A percentile compares a stretch with the other conserved stretches of the same genome.
Evolutionary conservation across 2,888 invertebrate species (phyloP).

Genomic region (Tinea pellionella): DNA sequence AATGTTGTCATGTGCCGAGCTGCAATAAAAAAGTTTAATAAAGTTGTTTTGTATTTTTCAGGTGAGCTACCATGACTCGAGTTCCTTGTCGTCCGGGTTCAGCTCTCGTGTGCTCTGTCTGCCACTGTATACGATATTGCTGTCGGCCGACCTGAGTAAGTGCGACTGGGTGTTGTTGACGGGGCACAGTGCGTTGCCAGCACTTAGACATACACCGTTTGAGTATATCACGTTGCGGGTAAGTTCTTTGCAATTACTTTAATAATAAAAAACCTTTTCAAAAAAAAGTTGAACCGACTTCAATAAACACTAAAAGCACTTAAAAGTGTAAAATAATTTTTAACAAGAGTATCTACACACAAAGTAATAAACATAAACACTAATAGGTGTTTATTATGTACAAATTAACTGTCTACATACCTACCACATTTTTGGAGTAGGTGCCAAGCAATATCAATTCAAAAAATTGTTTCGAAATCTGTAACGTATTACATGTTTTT

Average conservation of each 20-base stretch:
- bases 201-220: constrained; percentile 69
- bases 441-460: too few relatives aligned
- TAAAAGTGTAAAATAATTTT: too few relatives aligned
- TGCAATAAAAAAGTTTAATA: not conserved
- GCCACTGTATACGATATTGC: constrained; percentile 82
- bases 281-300: too few relatives aligned
- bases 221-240: constrained; percentile 17
- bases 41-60: not conserved
- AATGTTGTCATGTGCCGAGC: too few relatives aligned
- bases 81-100: constrained; percentile 44
- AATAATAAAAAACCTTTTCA: too few relatives aligned
- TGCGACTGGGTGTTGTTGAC: constrained; percentile 79
- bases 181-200: constrained; percentile 47
- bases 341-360: too few relatives aligned
- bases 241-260: not conserved
- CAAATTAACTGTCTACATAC: too few relatives aligned
- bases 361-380: too few relatives aligned
- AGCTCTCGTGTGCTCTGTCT: constrained; percentile 85
- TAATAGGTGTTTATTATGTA: too few relatives aligned
- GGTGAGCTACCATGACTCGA: constrained; percentile 3
- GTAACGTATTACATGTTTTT: too few relatives aligned
- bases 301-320: too few relatives aligned
- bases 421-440: not conserved
- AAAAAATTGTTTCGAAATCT: too few relatives aligned
- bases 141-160: constrained; percentile 78